phyloP scores from a whole-genome alignment of 2,113 vertebrate genomes.

The Pollachius pollachius region DNA sequence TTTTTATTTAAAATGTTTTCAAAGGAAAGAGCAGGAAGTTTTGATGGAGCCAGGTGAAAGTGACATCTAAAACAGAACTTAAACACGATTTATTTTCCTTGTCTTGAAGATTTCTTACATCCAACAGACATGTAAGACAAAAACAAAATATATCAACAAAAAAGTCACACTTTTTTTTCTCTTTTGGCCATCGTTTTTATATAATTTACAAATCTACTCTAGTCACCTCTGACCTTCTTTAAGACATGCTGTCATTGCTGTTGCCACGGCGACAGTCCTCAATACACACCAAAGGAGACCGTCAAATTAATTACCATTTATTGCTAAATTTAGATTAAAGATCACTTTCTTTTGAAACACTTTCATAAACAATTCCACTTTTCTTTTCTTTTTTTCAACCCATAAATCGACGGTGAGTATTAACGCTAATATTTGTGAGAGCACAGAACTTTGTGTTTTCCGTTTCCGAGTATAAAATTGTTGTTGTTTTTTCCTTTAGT shows the following conservation, averaged over 20 bases:
- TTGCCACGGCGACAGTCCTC: neutral
- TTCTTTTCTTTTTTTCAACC: no score
- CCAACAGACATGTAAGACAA: constrained; percentile 83
- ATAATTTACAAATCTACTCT: constrained; percentile 33
- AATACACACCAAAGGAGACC: neutral
- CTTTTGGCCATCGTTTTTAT: constrained; percentile 88
- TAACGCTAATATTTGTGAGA: neutral
- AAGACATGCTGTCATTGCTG: constrained; percentile 8
- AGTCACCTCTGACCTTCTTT: constrained; percentile 21
- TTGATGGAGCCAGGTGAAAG: constrained; percentile 86
- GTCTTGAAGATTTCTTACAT: constrained; percentile 87
- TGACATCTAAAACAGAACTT: constrained; percentile 90
- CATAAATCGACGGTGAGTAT: no score
- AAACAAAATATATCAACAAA: constrained; percentile 82
- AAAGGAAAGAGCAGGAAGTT: constrained; percentile 85
- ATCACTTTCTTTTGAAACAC: no score
- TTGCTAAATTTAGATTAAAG: constrained; percentile 9
- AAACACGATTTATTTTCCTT: constrained; percentile 84
- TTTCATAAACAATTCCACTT: no score
- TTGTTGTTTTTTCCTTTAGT: constrained; percentile 9
- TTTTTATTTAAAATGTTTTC: constrained; percentile 90
- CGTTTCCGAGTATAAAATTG: neutral
- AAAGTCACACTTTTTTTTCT: constrained; percentile 77
- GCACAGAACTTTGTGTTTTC: constrained; percentile 6
- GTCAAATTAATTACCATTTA: neutral